phyloP scores from a whole-genome alignment of 2,113 vertebrate species.

The Pedetes capensis region DNA sequence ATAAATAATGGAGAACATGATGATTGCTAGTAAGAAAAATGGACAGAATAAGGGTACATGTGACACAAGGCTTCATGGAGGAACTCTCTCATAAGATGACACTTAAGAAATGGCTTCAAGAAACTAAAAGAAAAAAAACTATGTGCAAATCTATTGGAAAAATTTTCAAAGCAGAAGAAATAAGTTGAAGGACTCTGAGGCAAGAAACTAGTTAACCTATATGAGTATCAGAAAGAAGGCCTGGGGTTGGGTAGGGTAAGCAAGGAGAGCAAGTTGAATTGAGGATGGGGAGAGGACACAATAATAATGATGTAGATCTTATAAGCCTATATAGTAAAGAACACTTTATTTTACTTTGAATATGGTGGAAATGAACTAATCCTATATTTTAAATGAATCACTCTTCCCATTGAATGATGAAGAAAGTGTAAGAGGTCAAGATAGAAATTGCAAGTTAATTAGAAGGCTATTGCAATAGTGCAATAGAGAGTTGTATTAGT shows the following conservation, averaged over 20 bases:
- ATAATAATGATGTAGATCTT: not conserved
- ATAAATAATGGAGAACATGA: not conserved
- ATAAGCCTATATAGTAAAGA: not conserved
- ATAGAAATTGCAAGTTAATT: not conserved
- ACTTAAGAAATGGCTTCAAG: not conserved
- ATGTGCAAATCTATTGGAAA: not conserved
- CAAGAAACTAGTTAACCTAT: not conserved
- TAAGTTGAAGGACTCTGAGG: not conserved
- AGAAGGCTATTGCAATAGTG: not conserved
- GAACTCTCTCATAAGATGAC: not conserved
- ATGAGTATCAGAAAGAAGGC: not conserved
- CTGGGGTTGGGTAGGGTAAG: not conserved
- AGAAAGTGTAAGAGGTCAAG: not conserved
- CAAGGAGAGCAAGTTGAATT: not conserved
- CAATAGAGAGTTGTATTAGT: accelerated
- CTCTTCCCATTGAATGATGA: not conserved
- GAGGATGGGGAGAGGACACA: not conserved
- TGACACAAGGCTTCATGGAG: not conserved
- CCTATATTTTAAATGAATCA: not conserved
- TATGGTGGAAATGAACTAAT: not conserved
- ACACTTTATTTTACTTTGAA: not conserved
- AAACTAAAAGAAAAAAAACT: not conserved
- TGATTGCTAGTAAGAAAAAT: not conserved
- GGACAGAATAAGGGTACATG: not conserved
- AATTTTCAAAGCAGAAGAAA: not conserved